Base-by-base conservation (phyloP, 30 jellyfish, hydroid and myxozoan genomes). In the Euphysa ruthae region DNA sequence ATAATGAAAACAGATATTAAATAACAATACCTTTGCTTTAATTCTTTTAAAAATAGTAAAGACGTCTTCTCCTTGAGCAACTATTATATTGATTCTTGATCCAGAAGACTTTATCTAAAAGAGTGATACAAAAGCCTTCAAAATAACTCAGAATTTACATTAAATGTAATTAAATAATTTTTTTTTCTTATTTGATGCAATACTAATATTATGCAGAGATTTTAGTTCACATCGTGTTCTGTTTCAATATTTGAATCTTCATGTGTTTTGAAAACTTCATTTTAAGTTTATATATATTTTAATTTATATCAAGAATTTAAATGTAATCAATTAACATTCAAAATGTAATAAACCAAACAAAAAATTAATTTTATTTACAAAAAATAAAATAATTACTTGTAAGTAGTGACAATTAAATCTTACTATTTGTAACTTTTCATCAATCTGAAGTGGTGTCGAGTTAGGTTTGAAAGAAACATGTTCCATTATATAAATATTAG, bases 101-200 rank as follows among this genome's bases (percentile, higher is more conserved):
- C 85, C 98, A 51, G 98, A 88, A 75, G 85, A 58, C 26, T 82
- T 80, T 22, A 89, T 43, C 98, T 89, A 34, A 18, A n/a, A 75
- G 35, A n/a, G 25, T 49, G 26, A 73, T 31, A n/a, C n/a, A n/a
- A n/a, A n/a, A n/a, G n/a, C n/a, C n/a, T n/a, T n/a, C n/a, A n/a
- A n/a, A n/a, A n/a, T n/a, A 6, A 19, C 6, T 55, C 2, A 58
- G 8, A 24, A 10, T 10, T n/a, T n/a, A n/a, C n/a, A n/a, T n/a
- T n/a, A n/a, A n/a, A n/a, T n/a, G n/a, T n/a, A n/a, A n/a, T n/a
- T n/a, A n/a, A n/a, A n/a, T n/a, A n/a, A n/a, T n/a, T n/a, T n/a
- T n/a, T n/a, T n/a, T n/a, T n/a, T n/a, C n/a, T n/a, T n/a, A n/a
- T n/a, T n/a, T n/a, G n/a, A n/a, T n/a, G n/a, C n/a, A n/a, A n/a